These are phyloP conservation scores for Sipha flava DNA, from an alignment of 1,140 invertebrate species.

Conservation along the genomic window DNA sequence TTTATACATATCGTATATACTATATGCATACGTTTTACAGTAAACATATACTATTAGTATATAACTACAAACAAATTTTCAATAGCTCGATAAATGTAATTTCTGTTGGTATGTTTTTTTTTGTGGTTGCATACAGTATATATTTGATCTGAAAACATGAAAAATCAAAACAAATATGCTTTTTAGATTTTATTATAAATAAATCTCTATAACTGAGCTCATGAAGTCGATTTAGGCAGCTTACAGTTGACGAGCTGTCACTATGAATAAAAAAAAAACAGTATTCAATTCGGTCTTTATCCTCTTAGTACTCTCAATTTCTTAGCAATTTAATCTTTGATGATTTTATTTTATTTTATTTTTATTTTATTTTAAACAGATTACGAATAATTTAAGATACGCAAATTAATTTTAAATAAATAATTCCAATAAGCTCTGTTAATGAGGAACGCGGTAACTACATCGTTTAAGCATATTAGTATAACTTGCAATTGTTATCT, in stretches of 20 bases:
- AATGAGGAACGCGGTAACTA: neutral
- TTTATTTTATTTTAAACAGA: neutral
- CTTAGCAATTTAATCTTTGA: neutral
- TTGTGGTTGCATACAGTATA: neutral
- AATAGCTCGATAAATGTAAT: neutral
- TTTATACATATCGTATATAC: neutral
- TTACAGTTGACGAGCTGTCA: neutral
- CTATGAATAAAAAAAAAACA: neutral
- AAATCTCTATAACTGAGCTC: neutral
- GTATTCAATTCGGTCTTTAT: neutral
- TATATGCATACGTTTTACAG: too few relatives aligned
- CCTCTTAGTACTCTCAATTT: neutral
- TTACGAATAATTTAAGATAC: neutral
- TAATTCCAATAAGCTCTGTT: neutral
- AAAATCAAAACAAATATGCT: neutral
- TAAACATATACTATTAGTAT: too few relatives aligned
- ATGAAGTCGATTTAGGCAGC: neutral
- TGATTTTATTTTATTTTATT: too few relatives aligned
- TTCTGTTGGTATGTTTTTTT: neutral
- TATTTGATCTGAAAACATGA: neutral
- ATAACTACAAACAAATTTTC: neutral
- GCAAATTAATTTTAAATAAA: neutral
- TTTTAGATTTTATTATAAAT: neutral
- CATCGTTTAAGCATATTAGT: neutral
- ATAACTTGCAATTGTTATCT: neutral